Conservation (phyloP, 2,797 vertebrate genomes). For the Decapterus maruadsi region DNA sequence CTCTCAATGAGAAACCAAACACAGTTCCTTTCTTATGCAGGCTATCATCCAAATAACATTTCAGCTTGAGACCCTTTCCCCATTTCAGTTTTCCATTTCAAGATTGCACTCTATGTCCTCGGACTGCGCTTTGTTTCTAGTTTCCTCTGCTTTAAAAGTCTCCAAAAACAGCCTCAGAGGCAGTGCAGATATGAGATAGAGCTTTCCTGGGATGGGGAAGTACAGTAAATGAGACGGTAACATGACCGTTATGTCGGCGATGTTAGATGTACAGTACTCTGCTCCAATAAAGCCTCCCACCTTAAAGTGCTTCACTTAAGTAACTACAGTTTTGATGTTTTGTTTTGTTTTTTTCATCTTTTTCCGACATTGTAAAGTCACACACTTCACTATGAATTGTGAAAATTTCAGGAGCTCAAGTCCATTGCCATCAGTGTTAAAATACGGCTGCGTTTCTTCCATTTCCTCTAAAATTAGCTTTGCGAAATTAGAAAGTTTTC, state of each 20-base stretch:
- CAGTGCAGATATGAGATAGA: constrained; percentile 77
- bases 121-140: constrained; percentile 76
- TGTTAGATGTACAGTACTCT: constrained; percentile 70
- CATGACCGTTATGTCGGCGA: constrained; percentile 66
- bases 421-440: neutral
- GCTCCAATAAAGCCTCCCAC: constrained; percentile 52
- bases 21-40: constrained; percentile 88
- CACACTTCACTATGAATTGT: neutral
- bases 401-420: constrained; percentile 15
- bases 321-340: constrained; percentile 37
- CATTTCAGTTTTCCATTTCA: constrained; percentile 89
- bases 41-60: constrained; percentile 90
- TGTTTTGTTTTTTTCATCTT: neutral
- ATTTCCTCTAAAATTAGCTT: constrained; percentile 28
- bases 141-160: constrained; percentile 75
- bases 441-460: constrained; percentile 14
- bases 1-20: constrained; percentile 90
- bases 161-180: constrained; percentile 67
- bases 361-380: constrained; percentile 3
- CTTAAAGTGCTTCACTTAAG: constrained; percentile 25
- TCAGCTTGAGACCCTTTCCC: constrained; percentile 81
- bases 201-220: constrained; percentile 77
- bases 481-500: constrained; percentile 23
- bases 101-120: constrained; percentile 80
- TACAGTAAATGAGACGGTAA: constrained; percentile 86